Evolutionary conservation across 1,140 invertebrate genomes (phyloP), one percentile per base, ranked within the genome.

Genomic region (Eurosta solidaginis): DNA sequence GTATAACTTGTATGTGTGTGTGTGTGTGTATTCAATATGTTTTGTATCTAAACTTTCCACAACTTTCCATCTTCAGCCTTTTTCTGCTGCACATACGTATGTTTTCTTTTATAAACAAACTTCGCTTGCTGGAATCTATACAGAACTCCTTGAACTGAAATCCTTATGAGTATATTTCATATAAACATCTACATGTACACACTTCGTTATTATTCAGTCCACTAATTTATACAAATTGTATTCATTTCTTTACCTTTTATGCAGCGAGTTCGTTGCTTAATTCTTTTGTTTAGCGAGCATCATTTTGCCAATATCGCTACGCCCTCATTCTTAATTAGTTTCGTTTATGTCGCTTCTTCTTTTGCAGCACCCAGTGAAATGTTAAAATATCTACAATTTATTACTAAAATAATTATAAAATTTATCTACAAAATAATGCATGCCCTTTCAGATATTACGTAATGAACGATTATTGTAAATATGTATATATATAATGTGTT

Each of bases 361-460:
- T 12, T 17, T 27, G 36, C 77, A 10, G 5, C 27, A 54, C 27
- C 14, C 42, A 74, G 49, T 81, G 83, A 83, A 85, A 84, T 82
- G 27, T 4, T 68, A 82, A 80, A 83, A 83, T 82, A 81, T 82
- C 82, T 85, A 84, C 83, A 68, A 79, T 81, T 78, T 80, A n/a
- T n/a, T n/a, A n/a, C n/a, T n/a, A n/a, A 36, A 68, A 40, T 9
- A 40, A 68, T 20, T 40, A 40, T 68, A 79, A 78, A 84, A 83
- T 85, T 83, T 83, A 83, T 83, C 84, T 85, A 85, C 84, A 85
- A 83, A 85, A 80, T 82, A 63, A 68, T 78, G 81, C 81, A 82
- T 82, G 81, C 80, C 74, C 49, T 78, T 80, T 78, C 52, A 77
- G n/a, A 78, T 17, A 47, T 17, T 47, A 47, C 45, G 17, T 9